Evolutionary conservation across 2,113 vertebrate genomes (phyloP).

Genomic region (Archocentrus centrarchus): DNA sequence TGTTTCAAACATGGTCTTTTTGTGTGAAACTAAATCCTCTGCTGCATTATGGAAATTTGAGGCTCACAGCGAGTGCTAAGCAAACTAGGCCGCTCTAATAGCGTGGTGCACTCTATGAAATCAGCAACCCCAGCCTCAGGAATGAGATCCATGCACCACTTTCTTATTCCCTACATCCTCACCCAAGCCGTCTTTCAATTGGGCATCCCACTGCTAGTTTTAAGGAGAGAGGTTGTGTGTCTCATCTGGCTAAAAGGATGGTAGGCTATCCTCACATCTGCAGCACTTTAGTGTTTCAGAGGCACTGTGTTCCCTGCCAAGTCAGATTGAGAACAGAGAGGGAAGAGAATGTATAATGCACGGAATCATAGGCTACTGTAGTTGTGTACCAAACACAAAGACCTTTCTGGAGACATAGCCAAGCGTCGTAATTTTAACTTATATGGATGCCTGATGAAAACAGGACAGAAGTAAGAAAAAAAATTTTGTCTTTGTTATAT

Average conservation of each 20-base stretch:
- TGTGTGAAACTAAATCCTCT: conserved; percentile 77
- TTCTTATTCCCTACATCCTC: conserved; percentile 71
- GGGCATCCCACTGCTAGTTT: conserved; percentile 47
- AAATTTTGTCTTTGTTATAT: conserved; percentile 18
- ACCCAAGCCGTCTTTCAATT: conserved; percentile 66
- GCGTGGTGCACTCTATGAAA: conserved; percentile 79
- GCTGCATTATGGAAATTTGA: conserved; percentile 78
- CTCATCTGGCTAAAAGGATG: conserved; percentile 66
- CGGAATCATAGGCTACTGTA: conserved; percentile 62
- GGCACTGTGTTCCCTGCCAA: conserved; percentile 54
- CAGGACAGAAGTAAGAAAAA: conserved; percentile 36
- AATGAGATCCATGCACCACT: conserved; percentile 67
- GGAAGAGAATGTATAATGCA: conserved; percentile 50
- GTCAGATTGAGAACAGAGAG: conserved; percentile 63
- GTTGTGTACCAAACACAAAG: conserved; percentile 51
- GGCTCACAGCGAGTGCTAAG: conserved; percentile 68
- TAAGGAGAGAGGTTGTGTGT: conserved; percentile 63
- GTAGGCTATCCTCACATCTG: conserved; percentile 68
- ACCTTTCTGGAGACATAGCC: conserved; percentile 36
- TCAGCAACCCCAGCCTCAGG: conserved; percentile 77
- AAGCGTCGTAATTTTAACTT: conserved; percentile 62
- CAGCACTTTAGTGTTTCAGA: conserved; percentile 62
- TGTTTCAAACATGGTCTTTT: conserved; percentile 68
- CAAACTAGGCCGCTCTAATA: conserved; percentile 79
- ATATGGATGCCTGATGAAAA: conserved; percentile 60